phyloP scores from a whole-genome alignment of 2,888 invertebrate genomes.

The Lepidochrysops patricia region DNA sequence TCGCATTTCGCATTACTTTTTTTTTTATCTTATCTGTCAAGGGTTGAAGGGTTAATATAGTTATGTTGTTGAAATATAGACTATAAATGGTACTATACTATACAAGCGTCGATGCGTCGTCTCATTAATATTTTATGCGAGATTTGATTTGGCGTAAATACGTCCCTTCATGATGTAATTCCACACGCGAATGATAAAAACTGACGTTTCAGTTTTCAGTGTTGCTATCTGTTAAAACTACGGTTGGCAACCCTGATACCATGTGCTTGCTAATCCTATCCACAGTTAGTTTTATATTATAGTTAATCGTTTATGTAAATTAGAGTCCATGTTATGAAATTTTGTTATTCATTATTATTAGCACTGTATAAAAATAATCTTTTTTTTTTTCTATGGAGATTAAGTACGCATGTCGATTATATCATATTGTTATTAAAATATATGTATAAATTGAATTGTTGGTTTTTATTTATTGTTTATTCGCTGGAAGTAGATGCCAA shows the following conservation, averaged over 20 bases:
- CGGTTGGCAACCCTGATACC: constrained; percentile 17
- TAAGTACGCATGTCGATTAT: constrained; percentile 67
- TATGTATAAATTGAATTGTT: constrained; percentile 62
- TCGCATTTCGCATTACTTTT: no score
- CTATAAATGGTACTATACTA: not conserved
- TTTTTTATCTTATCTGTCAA: no score
- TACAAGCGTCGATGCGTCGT: not conserved
- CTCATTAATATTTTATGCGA: not conserved
- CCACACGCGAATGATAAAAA: not conserved
- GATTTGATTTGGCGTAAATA: constrained; percentile 2
- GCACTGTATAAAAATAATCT: constrained; percentile 50
- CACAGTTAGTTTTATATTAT: constrained; percentile 26
- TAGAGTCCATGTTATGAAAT: constrained; percentile 35
- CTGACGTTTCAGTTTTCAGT: not conserved
- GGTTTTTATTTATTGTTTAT: constrained; percentile 32
- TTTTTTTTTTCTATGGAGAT: constrained; percentile 59
- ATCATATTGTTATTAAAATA: constrained; percentile 73
- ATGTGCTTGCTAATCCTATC: constrained; percentile 11
- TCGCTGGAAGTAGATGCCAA: no score
- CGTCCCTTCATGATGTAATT: not conserved
- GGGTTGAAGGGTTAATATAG: no score
- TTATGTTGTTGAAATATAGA: not conserved
- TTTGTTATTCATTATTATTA: constrained; percentile 33
- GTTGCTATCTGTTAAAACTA: not conserved
- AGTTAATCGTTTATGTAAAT: constrained; percentile 29